These are phyloP conservation scores for Elanus axillaris DNA, from an alignment of 2,113 vertebrate genomes.

Conservation along the genomic window DNA sequence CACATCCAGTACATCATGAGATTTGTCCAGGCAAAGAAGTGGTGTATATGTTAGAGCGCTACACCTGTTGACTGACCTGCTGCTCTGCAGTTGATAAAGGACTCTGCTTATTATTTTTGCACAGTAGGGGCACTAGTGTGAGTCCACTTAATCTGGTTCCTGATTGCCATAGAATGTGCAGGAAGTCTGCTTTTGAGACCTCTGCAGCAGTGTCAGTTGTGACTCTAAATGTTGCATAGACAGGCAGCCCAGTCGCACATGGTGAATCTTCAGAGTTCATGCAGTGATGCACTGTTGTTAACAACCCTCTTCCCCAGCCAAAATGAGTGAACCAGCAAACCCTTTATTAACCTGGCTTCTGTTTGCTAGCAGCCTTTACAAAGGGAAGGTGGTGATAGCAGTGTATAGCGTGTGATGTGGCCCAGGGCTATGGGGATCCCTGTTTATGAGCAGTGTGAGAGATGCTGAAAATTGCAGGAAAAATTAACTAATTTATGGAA, in stretches of 20 bases:
- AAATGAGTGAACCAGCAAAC: not conserved
- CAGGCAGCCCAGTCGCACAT: rapidly evolving
- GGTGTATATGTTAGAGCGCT: not conserved
- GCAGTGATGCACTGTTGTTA: rapidly evolving
- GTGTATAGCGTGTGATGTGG: rapidly evolving
- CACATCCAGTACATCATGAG: too few species aligned
- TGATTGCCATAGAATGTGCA: too few species aligned
- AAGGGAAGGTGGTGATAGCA: rapidly evolving
- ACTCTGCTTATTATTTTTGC: not conserved
- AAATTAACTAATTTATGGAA: not conserved
- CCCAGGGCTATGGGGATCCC: not conserved
- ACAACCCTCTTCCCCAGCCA: not conserved
- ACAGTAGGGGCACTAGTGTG: not conserved
- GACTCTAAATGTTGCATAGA: rapidly evolving
- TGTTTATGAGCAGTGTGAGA: not conserved
- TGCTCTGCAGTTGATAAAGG: not conserved
- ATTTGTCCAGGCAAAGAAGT: not conserved
- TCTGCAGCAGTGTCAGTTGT: not conserved
- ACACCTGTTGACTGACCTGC: not conserved
- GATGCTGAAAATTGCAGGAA: not conserved
- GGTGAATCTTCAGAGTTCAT: not conserved
- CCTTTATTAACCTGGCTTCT: not conserved
- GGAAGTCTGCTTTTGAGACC: not conserved
- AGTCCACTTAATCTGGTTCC: not conserved
- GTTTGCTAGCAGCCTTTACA: not conserved